Evolutionary conservation across 2,113 vertebrate species (phyloP), one percentile per base, ranked within the genome.

Genomic region (Silurus meridionalis): DNA sequence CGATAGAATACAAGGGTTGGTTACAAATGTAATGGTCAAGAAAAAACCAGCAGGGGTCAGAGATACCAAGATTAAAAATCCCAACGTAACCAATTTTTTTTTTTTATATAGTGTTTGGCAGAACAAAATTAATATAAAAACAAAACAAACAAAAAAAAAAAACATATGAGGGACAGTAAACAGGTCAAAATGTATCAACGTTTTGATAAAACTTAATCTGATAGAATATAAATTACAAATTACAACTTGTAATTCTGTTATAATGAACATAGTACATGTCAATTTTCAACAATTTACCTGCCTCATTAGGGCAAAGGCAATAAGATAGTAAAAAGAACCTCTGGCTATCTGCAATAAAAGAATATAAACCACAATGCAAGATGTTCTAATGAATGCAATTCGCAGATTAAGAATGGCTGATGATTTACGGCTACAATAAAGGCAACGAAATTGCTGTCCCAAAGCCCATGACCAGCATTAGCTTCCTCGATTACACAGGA

Each of bases 381-480:
- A 75, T 19, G 53, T 58, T 58, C 53, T 6, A 6, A 57, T 79
- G 25, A 7, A 77, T 4, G 52, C 13, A 77, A 77, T 25, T 37
- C 15, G 19, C 6, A 28, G 23, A 37, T 37, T 80, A 60, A 15
- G 23, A 19, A 58, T 58, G 53, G 53, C n/a, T 58, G 75, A 79
- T 53, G 1, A 67, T 75, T 77, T 55, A 75, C 58, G 63, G 72
- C 37, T 48, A 57, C 5, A 72, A 37, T 25, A 75, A 37, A 67
- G 28, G 53, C 19, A 19, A 83, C 64, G 48, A 66, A 61, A 60
- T 55, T 87, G 25, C 64, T 78, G n/a, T 52, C 28, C 53, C 23
- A 88, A 84, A 75, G 77, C 83, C 8, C 5, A 86, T 23, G 81
- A 57, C 87, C 84, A 79, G 84, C 84, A 79, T 86, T 63, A 80